Base-by-base conservation (phyloP, 2,113 vertebrate genomes). In the Nothoprocta perdicaria region DNA sequence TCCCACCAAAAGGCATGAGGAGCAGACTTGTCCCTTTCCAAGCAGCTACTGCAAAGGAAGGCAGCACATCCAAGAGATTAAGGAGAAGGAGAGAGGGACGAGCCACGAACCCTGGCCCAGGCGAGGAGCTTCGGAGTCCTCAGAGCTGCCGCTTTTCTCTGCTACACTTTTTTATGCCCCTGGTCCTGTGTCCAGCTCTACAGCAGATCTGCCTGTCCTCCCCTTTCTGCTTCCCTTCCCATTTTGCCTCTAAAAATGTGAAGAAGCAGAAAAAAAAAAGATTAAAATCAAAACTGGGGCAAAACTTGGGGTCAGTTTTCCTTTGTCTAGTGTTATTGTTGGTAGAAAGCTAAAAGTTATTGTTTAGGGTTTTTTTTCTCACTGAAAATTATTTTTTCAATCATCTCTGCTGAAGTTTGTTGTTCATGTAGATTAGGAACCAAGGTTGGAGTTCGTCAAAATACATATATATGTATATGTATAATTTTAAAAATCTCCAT, bases 21-120 rank as follows among this genome's bases (percentile, higher is more conserved):
- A 52, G 31, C 10, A 19, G 40, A 62, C 40, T 23, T 78, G 52
- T 53, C 27, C 60, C n/a, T 35, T 58, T 29, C 46, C 35, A 58
- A 52, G 75, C 33, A 84, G 75, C 58, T 88, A 40, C 46, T 58
- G 71, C 40, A 29, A 53, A 33, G 35, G 22, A 19, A 57, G 29
- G 40, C 7, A 13, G 35, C 0, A 27, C 27, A 29, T 12, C 4
- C 0, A 1, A 16, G 46, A 22, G 50, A 22, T 21, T 40, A 0
- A 0, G 50, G 12, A 55, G 38, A 13, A 23, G 31, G 33, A 40
- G 35, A 29, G 26, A 11, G 33, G 6, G 24, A 7, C 2, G 1
- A n/a, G 43, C 12, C 58, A 38, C 45, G 33, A 11, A 0, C 31
- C n/a, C 26, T 19, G 53, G 15, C 53, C 53, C 15, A 57, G 53